Conservation (phyloP, 2,113 vertebrate species). For the Emydura subglobosa region DNA sequence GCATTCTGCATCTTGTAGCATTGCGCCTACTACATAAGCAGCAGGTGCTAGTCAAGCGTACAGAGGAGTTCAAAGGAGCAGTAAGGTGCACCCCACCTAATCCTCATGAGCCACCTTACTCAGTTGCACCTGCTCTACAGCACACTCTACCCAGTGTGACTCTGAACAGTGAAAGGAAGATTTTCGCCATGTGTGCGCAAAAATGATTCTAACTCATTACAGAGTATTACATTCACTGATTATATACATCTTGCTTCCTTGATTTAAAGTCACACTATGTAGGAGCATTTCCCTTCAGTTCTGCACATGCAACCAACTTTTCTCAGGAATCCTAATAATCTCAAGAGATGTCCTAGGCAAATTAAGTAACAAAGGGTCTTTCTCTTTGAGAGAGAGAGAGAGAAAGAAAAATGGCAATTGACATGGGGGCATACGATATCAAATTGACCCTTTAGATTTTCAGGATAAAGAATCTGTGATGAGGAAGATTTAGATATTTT, state of each 20-base stretch:
- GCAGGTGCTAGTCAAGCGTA: background rate
- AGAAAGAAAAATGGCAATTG: background rate
- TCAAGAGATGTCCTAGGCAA: background rate
- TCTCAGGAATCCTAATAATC: background rate
- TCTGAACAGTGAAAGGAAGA: background rate
- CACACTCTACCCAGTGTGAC: background rate
- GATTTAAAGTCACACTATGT: background rate
- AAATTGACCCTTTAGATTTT: background rate
- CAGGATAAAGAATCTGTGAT: background rate
- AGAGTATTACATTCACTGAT: rapidly evolving
- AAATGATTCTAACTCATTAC: background rate
- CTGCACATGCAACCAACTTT: background rate
- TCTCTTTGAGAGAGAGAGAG: background rate
- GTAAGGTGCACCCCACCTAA: background rate
- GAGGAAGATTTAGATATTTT: background rate
- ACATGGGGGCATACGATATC: background rate
- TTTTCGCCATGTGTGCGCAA: background rate
- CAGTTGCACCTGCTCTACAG: background rate
- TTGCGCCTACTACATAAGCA: background rate
- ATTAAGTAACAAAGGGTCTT: background rate
- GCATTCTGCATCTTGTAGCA: background rate
- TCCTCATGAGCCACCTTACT: constrained; percentile 18
- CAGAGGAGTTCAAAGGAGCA: background rate
- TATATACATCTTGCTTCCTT: background rate
- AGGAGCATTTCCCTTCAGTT: background rate